Conservation (phyloP, 37 sponge, comb jelly and placozoan genomes). For the Mnemiopsis leidyi region DNA sequence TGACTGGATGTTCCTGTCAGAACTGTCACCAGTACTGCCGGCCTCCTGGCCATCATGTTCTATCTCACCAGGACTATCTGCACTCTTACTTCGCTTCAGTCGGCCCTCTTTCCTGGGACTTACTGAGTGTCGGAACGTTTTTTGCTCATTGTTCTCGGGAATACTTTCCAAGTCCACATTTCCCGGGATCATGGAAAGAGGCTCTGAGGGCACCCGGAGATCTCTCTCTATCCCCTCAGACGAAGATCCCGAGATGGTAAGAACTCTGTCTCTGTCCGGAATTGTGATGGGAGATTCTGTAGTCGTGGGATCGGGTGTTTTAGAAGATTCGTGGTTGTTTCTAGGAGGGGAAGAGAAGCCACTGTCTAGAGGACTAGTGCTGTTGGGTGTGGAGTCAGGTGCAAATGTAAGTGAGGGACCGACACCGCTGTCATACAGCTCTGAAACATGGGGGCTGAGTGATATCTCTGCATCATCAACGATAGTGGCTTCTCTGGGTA, state of each 20-base stretch:
- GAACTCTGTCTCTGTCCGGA: neutral
- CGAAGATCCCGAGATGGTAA: constrained; percentile 3
- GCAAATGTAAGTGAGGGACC: neutral
- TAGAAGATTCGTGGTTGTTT: neutral
- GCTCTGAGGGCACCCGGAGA: neutral
- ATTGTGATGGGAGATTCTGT: neutral
- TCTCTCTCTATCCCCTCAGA: constrained; percentile 42
- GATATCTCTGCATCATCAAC: neutral
- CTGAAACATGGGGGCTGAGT: no score
- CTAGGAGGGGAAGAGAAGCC: constrained; percentile 24
- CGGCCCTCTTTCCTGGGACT: neutral
- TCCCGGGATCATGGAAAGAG: neutral
- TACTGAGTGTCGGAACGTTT: neutral
- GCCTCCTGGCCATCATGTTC: neutral
- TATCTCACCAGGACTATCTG: constrained; percentile 1
- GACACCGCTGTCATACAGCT: neutral
- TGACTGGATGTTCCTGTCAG: neutral
- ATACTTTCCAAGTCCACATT: neutral
- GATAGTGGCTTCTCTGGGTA: neutral
- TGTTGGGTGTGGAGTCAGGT: neutral
- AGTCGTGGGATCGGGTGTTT: neutral
- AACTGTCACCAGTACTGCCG: neutral
- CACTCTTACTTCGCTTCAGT: neutral
- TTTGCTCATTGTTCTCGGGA: neutral
- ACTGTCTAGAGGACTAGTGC: constrained; percentile 59